Evolutionary conservation across 2,797 vertebrate genomes (phyloP).

Genomic region (Petrocephalus schoutedeni): DNA sequence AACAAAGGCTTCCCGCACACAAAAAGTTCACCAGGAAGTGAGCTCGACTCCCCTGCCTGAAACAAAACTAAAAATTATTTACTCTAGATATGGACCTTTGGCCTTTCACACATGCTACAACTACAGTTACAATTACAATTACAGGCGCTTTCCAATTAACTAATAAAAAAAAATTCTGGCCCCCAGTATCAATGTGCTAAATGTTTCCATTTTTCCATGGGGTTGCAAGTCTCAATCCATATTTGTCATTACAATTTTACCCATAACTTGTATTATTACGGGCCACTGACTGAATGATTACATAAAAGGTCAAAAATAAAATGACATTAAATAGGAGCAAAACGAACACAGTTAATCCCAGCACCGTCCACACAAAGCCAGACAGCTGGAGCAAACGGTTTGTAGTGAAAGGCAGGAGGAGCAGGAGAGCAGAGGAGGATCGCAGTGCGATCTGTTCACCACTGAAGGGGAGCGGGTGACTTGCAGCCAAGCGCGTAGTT

Average conservation of each 20-base stretch:
- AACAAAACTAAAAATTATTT: not conserved
- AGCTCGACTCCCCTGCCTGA: not conserved
- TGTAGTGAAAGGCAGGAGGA: conserved; percentile 33
- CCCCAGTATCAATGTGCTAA: not conserved
- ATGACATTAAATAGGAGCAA: not conserved
- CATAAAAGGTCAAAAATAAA: not conserved
- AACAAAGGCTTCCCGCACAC: not conserved
- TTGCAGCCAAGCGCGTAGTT: conserved; percentile 43
- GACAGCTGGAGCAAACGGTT: conserved; percentile 27
- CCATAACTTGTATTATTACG: not conserved
- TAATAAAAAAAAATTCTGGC: not conserved
- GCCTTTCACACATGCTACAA: not conserved
- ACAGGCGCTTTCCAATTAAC: not conserved
- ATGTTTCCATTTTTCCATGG: not conserved
- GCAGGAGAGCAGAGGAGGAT: conserved; percentile 39
- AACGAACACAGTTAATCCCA: not conserved
- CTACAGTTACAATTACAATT: not conserved
- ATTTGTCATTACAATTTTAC: not conserved
- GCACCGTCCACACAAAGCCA: conserved; percentile 11
- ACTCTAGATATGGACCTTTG: not conserved
- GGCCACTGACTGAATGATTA: not conserved
- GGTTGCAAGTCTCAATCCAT: not conserved
- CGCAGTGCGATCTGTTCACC: conserved; percentile 37
- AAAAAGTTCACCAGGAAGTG: not conserved
- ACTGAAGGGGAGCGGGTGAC: conserved; percentile 28